phyloP scores from a whole-genome alignment of 1,140 invertebrate genomes.

The Conus betulinus region DNA sequence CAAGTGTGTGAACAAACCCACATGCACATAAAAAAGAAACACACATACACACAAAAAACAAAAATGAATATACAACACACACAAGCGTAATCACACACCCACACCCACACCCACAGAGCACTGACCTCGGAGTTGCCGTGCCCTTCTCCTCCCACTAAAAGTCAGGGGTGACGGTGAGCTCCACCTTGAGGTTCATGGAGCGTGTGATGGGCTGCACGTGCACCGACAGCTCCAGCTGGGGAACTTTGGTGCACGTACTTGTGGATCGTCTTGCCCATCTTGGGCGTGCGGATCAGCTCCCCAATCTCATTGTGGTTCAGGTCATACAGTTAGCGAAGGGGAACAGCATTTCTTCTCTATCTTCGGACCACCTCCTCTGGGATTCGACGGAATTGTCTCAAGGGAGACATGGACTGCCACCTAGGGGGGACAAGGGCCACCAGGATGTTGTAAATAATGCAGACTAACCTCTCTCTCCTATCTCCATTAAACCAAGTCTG shows the following conservation, averaged over 20 bases:
- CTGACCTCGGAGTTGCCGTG: conserved; percentile 91
- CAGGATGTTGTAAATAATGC: too few species aligned
- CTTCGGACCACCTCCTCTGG: conserved; percentile 97
- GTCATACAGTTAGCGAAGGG: conserved; percentile 91
- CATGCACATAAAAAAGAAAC: neutral
- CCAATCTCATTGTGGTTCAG: conserved; percentile 98
- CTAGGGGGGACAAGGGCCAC: conserved; percentile 46
- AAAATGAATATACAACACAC: neutral
- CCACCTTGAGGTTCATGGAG: conserved; percentile 93
- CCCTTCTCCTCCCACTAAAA: conserved; percentile 99
- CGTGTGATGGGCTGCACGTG: conserved; percentile 99
- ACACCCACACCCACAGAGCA: neutral
- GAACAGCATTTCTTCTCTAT: conserved; percentile 95
- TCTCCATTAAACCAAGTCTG: too few species aligned
- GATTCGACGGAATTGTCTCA: conserved; percentile 98
- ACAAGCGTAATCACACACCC: neutral
- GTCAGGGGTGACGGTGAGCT: conserved; percentile 98
- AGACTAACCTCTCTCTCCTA: too few species aligned
- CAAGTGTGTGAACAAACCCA: too few species aligned
- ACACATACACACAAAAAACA: neutral
- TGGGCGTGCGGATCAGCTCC: conserved; percentile 95
- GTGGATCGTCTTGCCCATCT: conserved; percentile 97
- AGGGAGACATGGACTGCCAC: conserved; percentile 99
- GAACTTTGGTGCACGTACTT: conserved; percentile 98
- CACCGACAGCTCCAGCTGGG: conserved; percentile 94